These are phyloP conservation scores for Cygnus olor DNA, from an alignment of 2,797 vertebrate species.

Conservation along the genomic window DNA sequence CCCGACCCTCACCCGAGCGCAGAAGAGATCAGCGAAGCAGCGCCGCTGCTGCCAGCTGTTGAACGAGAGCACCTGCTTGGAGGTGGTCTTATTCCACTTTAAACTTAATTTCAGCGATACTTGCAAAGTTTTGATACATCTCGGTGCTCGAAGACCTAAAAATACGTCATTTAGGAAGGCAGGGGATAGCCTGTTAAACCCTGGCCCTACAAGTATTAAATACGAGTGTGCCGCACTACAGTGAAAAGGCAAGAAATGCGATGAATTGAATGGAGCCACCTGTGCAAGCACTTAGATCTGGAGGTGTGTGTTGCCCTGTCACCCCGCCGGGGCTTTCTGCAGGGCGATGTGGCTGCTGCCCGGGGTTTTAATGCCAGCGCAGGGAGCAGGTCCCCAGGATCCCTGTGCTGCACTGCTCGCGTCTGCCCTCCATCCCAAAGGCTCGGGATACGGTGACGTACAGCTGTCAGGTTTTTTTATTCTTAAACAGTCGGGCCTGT, in stretches of 20 bases:
- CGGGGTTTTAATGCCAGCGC: background rate
- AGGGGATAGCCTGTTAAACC: background rate
- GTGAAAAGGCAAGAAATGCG: background rate
- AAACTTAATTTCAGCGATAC: background rate
- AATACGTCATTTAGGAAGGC: background rate
- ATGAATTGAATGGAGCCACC: background rate
- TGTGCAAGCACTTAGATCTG: background rate
- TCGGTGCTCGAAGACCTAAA: background rate
- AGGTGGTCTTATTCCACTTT: background rate
- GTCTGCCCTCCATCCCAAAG: background rate
- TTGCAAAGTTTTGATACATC: background rate
- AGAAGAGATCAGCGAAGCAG: background rate
- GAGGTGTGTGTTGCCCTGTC: no score
- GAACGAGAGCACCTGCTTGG: background rate
- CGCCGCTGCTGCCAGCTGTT: background rate
- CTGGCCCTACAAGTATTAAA: rapidly evolving
- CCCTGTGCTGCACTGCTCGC: background rate
- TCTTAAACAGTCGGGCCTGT: background rate
- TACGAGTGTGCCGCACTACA: rapidly evolving
- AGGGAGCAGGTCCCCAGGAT: background rate
- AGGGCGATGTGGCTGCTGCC: background rate
- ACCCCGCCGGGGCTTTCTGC: background rate
- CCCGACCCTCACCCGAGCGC: background rate
- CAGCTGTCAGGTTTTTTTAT: background rate
- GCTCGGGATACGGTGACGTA: rapidly evolving